Conservation (phyloP, 2,888 invertebrate genomes). For the Plagodis dolabraria region DNA sequence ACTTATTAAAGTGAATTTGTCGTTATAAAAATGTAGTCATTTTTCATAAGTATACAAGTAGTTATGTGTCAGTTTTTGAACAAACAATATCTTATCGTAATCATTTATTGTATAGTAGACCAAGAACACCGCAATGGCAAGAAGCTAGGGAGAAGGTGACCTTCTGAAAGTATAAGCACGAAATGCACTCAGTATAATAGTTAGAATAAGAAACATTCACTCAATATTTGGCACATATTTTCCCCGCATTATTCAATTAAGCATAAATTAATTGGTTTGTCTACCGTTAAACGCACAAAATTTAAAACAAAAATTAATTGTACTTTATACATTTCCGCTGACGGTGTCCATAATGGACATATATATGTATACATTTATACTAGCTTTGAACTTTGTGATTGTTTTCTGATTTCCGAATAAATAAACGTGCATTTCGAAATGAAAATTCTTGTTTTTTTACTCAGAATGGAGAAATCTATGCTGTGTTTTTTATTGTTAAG, state of each 20-base stretch:
- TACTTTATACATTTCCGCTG: conserved; percentile 37
- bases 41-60: conserved; percentile 75
- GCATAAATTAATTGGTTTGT: conserved; percentile 26
- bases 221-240: conserved; percentile 27
- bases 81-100: conserved; percentile 68
- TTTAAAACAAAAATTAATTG: conserved; percentile 36
- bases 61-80: conserved; percentile 61
- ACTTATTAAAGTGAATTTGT: conserved; percentile 47
- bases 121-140: conserved; percentile 1
- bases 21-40: conserved; percentile 75
- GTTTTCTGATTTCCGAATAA: conserved; percentile 69
- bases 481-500: too few species aligned
- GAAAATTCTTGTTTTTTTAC: conserved; percentile 8
- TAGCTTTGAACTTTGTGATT: conserved; percentile 69
- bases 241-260: conserved; percentile 25
- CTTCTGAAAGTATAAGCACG: conserved; percentile 13
- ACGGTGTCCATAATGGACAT: conserved; percentile 47
- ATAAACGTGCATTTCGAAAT: conserved; percentile 60
- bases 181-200: conserved; percentile 18
- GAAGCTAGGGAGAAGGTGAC: conserved; percentile 1
- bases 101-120: conserved; percentile 43
- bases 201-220: conserved; percentile 31
- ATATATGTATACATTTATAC: conserved; percentile 58
- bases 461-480: too few species aligned
- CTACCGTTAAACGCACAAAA: conserved; percentile 54